Evolutionary conservation across 2,113 vertebrate species (phyloP).

Genomic region (Garra rufa): DNA sequence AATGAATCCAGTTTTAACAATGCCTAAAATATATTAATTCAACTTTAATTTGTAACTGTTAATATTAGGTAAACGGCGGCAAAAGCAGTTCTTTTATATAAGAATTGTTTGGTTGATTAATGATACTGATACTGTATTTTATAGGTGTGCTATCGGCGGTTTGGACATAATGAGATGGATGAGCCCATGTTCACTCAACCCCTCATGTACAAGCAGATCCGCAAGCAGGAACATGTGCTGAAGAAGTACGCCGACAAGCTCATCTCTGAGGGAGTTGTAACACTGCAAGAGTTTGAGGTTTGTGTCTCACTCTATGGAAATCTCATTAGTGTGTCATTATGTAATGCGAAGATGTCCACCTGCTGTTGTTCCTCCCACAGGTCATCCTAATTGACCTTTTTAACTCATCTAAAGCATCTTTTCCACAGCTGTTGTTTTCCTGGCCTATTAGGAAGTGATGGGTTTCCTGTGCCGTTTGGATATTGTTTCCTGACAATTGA

Average conservation of each 20-base stretch:
- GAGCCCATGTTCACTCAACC: conserved; percentile 94
- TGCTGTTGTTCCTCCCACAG: conserved; percentile 18
- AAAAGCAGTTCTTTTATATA: not conserved
- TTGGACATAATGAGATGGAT: conserved; percentile 93
- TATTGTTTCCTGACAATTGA: conserved; percentile 54
- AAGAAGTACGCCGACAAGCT: conserved; percentile 90
- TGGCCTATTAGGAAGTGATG: conserved; percentile 52
- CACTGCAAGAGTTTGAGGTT: conserved; percentile 89
- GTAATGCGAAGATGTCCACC: conserved; percentile 25
- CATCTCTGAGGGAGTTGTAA: conserved; percentile 87
- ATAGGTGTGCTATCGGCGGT: conserved; percentile 89
- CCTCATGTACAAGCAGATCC: conserved; percentile 93
- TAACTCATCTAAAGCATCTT: conserved; percentile 45
- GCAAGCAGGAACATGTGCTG: conserved; percentile 86
- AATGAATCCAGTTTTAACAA: not conserved
- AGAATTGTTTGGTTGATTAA: not conserved
- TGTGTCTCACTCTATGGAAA: conserved; percentile 36
- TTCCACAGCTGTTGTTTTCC: conserved; percentile 53
- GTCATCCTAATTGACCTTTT: conserved; percentile 23
- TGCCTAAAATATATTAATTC: not conserved
- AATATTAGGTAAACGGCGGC: not conserved
- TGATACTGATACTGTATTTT: not conserved
- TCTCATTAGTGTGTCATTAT: conserved; percentile 16
- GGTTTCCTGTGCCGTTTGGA: conserved; percentile 22
- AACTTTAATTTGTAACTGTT: not conserved